Evolutionary conservation across 2,888 invertebrate genomes (phyloP).

Genomic region (Cabera pusaria): DNA sequence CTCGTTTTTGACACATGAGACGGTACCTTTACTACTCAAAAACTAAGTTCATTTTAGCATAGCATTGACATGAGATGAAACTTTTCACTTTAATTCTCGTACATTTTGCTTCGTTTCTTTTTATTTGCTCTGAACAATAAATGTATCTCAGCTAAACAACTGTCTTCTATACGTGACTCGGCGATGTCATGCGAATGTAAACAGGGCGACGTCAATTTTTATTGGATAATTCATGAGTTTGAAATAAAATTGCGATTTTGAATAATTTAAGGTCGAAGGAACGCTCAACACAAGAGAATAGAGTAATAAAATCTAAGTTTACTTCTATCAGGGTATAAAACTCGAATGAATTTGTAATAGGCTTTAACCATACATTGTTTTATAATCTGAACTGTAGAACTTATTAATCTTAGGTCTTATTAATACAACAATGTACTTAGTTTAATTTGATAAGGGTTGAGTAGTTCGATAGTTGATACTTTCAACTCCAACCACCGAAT

Average conservation of each 20-base stretch:
- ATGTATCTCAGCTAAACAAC: constrained; percentile 62
- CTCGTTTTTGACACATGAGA: constrained; percentile 27
- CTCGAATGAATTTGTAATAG: constrained; percentile 8
- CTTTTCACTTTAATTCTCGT: constrained; percentile 39
- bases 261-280: constrained; percentile 48
- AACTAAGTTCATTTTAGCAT: constrained; percentile 32
- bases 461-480: constrained; percentile 20
- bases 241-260: constrained; percentile 48
- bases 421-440: constrained; percentile 5
- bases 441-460: constrained; percentile 16
- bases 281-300: constrained; percentile 37
- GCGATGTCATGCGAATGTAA: constrained; percentile 57
- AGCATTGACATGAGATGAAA: constrained; percentile 28
- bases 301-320: constrained; percentile 42
- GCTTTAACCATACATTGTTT: constrained; percentile 1
- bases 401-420: not conserved
- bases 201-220: constrained; percentile 56
- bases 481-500: constrained; percentile 15
- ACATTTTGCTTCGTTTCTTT: constrained; percentile 60
- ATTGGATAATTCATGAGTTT: constrained; percentile 58
- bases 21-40: constrained; percentile 28
- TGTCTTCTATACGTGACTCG: constrained; percentile 58
- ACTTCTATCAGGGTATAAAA: constrained; percentile 38
- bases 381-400: not conserved
- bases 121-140: constrained; percentile 74